Percentiles rank a stretch among this genome's conserved stretches.
Evolutionary conservation across 2,888 invertebrate species (phyloP).

Genomic region (Pseudococcus jackbeardsleyi): DNA sequence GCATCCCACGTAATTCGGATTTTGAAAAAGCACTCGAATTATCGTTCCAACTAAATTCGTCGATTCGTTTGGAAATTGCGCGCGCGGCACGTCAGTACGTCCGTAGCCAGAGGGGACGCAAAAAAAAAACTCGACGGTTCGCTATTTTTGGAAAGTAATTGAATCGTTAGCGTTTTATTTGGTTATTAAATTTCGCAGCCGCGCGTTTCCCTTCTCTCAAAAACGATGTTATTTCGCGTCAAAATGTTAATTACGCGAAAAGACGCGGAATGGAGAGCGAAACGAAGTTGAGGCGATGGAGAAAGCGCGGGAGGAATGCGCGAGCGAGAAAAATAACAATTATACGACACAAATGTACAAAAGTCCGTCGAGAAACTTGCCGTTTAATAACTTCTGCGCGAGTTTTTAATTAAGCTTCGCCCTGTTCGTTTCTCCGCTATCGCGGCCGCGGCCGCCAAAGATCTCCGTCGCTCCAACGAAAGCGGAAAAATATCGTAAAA

Average conservation of each 20-base stretch:
- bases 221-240: conserved; percentile 33
- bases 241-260: conserved; percentile 24
- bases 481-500: background rate
- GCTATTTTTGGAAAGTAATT: background rate
- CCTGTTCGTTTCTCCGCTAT: background rate
- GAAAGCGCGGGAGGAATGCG: background rate
- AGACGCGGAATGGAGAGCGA: background rate
- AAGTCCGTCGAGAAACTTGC: background rate
- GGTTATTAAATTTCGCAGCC: conserved; percentile 5
- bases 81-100: background rate
- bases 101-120: background rate
- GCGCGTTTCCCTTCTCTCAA: background rate
- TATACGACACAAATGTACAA: conserved; percentile 7
- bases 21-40: background rate
- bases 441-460: background rate
- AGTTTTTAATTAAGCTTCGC: conserved; percentile 29
- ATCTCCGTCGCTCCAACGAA: background rate
- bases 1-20: background rate
- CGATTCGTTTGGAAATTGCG: background rate
- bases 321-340: conserved; percentile 10
- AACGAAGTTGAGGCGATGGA: background rate
- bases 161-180: conserved; percentile 14
- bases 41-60: background rate
- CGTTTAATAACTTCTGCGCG: conserved; percentile 22
- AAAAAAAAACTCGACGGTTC: conserved; percentile 3